Evolutionary conservation across 1,140 invertebrate species (phyloP), one percentile per base, ranked within the genome.

Genomic region (Choristoneura fumiferana): DNA sequence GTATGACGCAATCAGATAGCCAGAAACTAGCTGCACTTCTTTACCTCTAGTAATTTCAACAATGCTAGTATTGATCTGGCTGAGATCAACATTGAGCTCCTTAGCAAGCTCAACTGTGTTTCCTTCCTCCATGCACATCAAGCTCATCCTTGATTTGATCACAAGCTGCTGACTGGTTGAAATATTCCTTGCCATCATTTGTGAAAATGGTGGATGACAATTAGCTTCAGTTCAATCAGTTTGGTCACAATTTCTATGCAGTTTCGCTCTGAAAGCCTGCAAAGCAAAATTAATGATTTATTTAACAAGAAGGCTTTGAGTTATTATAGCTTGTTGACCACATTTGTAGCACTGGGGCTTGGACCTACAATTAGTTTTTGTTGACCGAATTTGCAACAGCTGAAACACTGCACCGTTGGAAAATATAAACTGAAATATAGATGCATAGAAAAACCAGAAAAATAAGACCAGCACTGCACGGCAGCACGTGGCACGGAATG

Each of bases 201-300:
- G 98, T 99, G 80, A 98, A 99, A 52, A 99, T 94, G 4, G n/a
- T n/a, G n/a, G n/a, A 99, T 94, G 80, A 99, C 95, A 8, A 99
- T 86, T 29, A 97, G 82, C 78, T 97, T 96, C n/a, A 94, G 90
- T 74, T 98, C 94, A 40, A 97, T 91, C 40, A 99, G 86, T 81
- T 97, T 97, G 45, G 93, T 94, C 9, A 99, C 94, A 65, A 99
- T 96, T 92, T 99, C 98, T 57, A 99, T 92, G 76, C 98, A 99
- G 87, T 99, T 99, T 67, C 97, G 91, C 81, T 99, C 98, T 0
- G 98, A 98, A 40, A 99, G 92, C 77, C 98, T 99, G 83, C 60
- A 92, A 85, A 67, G n/a, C n/a, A 65, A 58, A 54, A n/a, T n/a
- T n/a, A n/a, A n/a, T n/a, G n/a, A n/a, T n/a, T n/a, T n/a, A n/a